Conservation (phyloP, 1,140 invertebrate genomes). For the Aphidius ervi region DNA sequence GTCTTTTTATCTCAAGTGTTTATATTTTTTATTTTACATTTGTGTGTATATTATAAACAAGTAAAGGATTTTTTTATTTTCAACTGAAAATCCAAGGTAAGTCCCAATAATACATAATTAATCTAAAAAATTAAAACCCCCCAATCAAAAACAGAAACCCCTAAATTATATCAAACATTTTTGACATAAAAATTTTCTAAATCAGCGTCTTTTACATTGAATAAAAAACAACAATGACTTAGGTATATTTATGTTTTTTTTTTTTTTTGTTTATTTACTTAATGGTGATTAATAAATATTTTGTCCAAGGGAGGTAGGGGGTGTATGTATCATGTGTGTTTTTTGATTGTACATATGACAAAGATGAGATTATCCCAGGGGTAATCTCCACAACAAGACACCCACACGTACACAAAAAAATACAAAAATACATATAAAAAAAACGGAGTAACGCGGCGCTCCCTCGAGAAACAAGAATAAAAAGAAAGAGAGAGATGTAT, state of each 20-base stretch:
- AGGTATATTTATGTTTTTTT: background rate
- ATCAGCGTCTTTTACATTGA: background rate
- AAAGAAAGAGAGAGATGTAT: background rate
- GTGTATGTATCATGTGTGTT: no score
- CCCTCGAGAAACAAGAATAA: slow-evolving; percentile 20
- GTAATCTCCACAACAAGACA: slow-evolving; percentile 22
- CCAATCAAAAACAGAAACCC: no score
- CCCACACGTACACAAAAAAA: background rate
- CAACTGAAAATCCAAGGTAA: background rate
- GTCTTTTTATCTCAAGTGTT: slow-evolving; percentile 17
- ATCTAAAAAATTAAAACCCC: background rate
- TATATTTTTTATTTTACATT: no score
- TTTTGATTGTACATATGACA: no score
- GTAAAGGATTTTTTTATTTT: slow-evolving; percentile 26
- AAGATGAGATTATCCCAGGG: slow-evolving; percentile 11
- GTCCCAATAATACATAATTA: background rate
- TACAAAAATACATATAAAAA: no score
- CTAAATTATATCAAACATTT: background rate
- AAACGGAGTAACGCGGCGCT: slow-evolving; percentile 19
- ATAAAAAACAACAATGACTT: background rate
- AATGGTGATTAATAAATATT: no score
- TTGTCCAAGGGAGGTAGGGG: background rate
- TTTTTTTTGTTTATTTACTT: background rate
- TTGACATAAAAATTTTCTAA: no score
- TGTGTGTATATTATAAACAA: slow-evolving; percentile 28